phyloP scores from a whole-genome alignment of 1,140 invertebrate species.

The Neodiprion pinetum region DNA sequence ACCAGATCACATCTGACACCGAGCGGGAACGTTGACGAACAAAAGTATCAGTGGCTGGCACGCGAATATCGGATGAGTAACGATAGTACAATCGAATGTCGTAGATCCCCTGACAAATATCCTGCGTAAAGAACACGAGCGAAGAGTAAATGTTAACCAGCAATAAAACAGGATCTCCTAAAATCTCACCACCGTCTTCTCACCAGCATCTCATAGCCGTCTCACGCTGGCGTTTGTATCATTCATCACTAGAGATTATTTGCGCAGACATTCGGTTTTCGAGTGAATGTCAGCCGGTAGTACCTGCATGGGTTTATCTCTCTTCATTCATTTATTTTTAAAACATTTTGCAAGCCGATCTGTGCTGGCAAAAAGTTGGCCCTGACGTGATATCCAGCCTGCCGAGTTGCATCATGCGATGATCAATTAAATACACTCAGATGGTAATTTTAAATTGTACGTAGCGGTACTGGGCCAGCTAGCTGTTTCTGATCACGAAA shows the following conservation, averaged over 20 bases:
- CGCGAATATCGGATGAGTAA: not conserved
- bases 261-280: constrained; percentile 33
- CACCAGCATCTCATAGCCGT: not conserved
- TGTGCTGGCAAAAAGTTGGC: not conserved
- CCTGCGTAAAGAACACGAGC: not conserved
- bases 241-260: constrained; percentile 42
- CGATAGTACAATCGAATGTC: not conserved
- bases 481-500: not conserved
- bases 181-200: not conserved
- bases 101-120: not conserved
- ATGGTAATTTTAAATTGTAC: not conserved
- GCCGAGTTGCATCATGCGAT: constrained; percentile 6
- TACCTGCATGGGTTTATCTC: not conserved
- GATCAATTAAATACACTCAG: not conserved
- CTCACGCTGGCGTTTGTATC: constrained; percentile 9
- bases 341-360: not conserved
- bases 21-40: not conserved
- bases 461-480: too few species aligned
- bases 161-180: not conserved
- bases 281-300: not conserved
- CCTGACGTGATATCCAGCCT: not conserved
- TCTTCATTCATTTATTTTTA: not conserved
- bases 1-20: not conserved
- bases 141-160: not conserved
- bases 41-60: not conserved